A percentile compares a stretch with the other conserved stretches of the same genome.
These are phyloP conservation scores for Drosophila bocki DNA, from an alignment of 1,140 invertebrate genomes.

Conservation along the genomic window DNA sequence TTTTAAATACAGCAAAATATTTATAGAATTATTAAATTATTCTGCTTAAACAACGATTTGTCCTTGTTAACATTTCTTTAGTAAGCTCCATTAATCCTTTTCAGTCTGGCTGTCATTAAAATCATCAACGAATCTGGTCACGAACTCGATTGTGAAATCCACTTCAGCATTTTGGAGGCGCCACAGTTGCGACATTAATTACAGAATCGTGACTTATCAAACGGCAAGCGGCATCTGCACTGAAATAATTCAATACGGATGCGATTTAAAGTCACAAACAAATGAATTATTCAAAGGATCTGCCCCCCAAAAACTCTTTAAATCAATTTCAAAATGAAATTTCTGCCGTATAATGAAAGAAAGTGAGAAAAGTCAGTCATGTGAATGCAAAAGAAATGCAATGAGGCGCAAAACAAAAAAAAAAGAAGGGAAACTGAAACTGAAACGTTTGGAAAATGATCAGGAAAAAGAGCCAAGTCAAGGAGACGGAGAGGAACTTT, in stretches of 20 bases:
- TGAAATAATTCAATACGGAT: slow-evolving; percentile 5
- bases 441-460: slow-evolving; percentile 16
- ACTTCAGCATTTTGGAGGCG: slow-evolving; percentile 34
- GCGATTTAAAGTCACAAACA: slow-evolving; percentile 16
- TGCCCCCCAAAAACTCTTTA: slow-evolving; percentile 18
- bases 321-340: slow-evolving; percentile 44
- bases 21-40: neutral
- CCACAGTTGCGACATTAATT: slow-evolving; percentile 50
- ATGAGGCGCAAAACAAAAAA: slow-evolving; percentile 29
- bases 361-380: slow-evolving; percentile 33
- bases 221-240: slow-evolving; percentile 16
- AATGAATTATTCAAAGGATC: slow-evolving; percentile 31
- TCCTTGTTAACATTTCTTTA: slow-evolving; percentile 26
- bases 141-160: slow-evolving; percentile 55
- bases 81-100: slow-evolving; percentile 34
- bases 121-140: slow-evolving; percentile 43
- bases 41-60: neutral
- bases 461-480: slow-evolving; percentile 7
- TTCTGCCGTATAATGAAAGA: slow-evolving; percentile 13
- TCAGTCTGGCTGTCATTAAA: slow-evolving; percentile 18
- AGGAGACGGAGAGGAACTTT: slow-evolving; percentile 23
- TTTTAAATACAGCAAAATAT: neutral
- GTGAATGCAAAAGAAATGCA: slow-evolving; percentile 24
- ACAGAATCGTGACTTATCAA: slow-evolving; percentile 54
- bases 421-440: neutral